Evolutionary conservation across 2,888 invertebrate species (phyloP), one percentile per base, ranked within the genome.

Genomic region (Hololepta plana): DNA sequence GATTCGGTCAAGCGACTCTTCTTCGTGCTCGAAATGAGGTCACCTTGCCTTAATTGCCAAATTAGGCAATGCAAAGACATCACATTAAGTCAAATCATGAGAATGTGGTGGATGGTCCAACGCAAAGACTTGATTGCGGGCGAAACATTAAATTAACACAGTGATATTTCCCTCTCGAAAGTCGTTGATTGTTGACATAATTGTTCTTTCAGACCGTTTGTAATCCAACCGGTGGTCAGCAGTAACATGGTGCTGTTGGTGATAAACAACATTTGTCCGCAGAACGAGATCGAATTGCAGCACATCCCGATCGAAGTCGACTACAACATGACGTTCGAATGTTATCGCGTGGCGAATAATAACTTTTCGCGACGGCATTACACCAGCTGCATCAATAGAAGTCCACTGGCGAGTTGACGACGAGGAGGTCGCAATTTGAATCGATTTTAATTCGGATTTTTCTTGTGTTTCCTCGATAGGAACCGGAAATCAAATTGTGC

Each of bases 221-320:
- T 77, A 35, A 75, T 74, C 2, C 72, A 80, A 41, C 64, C 71
- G 15, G 76, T 87, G 26, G 72, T 73, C 30, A 67, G 67, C 36
- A 84, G 80, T 34, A 85, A 85, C 46, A 67, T 85, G 63, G 55
- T 87, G 27, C 55, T 87, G 37, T 57, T 85, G 20, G 77, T 82
- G 8, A 70, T 82, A 10, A 72, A 80, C 43, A 63, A 60, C 23
- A 54, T 69, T 31, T 80, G 77, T 43, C 37, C 41, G 21, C 40
- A 43, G 17, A 34, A 8, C 29, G 28, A n/a, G n/a, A n/a, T n/a
- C n/a, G n/a, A n/a, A n/a, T n/a, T n/a, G n/a, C n/a, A n/a, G n/a
- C n/a, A n/a, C n/a, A n/a, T n/a, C n/a, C 51, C 50, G 3, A 33
- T 37, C 7, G 41, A 54, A 23, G 41, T 50, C 3, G 48, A 53